phyloP scores from a whole-genome alignment of 2,797 vertebrate genomes.

The Gastrophryne carolinensis region DNA sequence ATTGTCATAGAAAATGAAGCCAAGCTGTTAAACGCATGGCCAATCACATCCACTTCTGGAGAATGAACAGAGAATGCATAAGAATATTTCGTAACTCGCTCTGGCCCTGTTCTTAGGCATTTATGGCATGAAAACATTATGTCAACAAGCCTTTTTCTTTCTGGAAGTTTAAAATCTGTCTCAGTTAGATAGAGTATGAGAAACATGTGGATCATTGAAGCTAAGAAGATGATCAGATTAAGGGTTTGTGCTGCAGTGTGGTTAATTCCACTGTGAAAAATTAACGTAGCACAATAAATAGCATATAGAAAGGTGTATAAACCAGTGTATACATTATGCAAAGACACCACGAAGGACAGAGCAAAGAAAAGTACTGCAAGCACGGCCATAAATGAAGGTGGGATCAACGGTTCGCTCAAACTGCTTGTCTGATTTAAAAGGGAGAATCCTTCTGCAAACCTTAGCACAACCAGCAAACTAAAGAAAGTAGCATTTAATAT shows the following conservation, averaged over 20 bases:
- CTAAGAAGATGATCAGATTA: slow-evolving; percentile 75
- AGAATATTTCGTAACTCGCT: slow-evolving; percentile 66
- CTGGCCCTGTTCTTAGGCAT: slow-evolving; percentile 64
- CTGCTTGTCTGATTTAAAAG: slow-evolving; percentile 66
- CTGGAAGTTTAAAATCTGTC: slow-evolving; percentile 62
- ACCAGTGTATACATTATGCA: slow-evolving; percentile 71
- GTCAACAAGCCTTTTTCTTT: slow-evolving; percentile 63
- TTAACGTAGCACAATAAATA: slow-evolving; percentile 75
- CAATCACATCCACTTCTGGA: slow-evolving; percentile 77
- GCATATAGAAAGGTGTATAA: slow-evolving; percentile 76
- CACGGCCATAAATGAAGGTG: slow-evolving; percentile 70
- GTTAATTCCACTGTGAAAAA: slow-evolving; percentile 72
- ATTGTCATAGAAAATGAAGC: slow-evolving; percentile 77
- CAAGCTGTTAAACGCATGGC: slow-evolving; percentile 76
- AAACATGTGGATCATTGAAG: slow-evolving; percentile 67
- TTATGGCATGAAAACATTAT: slow-evolving; percentile 59
- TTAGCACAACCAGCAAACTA: slow-evolving; percentile 75
- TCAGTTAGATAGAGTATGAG: slow-evolving; percentile 69
- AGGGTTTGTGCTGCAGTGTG: slow-evolving; percentile 75
- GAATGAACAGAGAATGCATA: slow-evolving; percentile 82
- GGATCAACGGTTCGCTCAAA: slow-evolving; percentile 58
- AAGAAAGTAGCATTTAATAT: slow-evolving; percentile 73
- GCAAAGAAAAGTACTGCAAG: slow-evolving; percentile 77
- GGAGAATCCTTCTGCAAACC: slow-evolving; percentile 75
- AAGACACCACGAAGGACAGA: slow-evolving; percentile 72